phyloP scores from a whole-genome alignment of 2,888 invertebrate species.

The Drosophila merina region DNA sequence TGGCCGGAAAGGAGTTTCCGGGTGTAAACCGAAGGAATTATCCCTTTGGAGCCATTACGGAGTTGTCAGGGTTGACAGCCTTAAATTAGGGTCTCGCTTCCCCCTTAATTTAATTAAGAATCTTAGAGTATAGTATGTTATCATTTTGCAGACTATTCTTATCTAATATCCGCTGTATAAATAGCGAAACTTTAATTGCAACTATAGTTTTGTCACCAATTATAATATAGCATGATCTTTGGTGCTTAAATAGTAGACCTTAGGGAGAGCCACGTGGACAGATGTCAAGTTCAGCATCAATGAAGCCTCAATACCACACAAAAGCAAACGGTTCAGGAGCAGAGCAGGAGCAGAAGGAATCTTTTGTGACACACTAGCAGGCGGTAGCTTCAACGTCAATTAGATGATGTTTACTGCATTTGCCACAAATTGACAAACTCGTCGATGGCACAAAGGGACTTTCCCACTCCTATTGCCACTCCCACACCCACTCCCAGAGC shows the following conservation, averaged over 20 bases:
- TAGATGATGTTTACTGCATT: conserved; percentile 78
- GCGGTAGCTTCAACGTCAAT: conserved; percentile 74
- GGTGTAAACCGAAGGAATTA: not conserved
- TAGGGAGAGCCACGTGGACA: conserved; percentile 59
- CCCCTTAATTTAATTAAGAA: too few relatives aligned
- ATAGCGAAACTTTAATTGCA: not conserved
- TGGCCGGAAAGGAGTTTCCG: not conserved
- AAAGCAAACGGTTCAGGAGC: not conserved
- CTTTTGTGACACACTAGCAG: conserved; percentile 34
- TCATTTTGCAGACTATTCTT: too few relatives aligned
- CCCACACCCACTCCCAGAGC: not conserved
- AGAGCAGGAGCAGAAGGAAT: conserved; percentile 8
- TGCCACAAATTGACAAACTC: conserved; percentile 78
- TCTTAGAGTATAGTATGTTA: too few relatives aligned
- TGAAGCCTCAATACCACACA: conserved; percentile 5
- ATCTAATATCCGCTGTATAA: too few relatives aligned
- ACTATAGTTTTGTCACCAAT: conserved; percentile 1
- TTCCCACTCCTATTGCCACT: conserved; percentile 2
- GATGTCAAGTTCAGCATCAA: conserved; percentile 63
- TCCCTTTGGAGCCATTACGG: conserved; percentile 66
- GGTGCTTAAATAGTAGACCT: conserved; percentile 8
- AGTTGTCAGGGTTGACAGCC: conserved; percentile 55
- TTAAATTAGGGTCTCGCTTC: conserved; percentile 7
- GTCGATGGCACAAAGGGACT: conserved; percentile 51
- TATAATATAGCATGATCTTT: not conserved